These are phyloP conservation scores for Agrotis puta DNA, from an alignment of 2,888 invertebrate genomes.

Conservation along the genomic window DNA sequence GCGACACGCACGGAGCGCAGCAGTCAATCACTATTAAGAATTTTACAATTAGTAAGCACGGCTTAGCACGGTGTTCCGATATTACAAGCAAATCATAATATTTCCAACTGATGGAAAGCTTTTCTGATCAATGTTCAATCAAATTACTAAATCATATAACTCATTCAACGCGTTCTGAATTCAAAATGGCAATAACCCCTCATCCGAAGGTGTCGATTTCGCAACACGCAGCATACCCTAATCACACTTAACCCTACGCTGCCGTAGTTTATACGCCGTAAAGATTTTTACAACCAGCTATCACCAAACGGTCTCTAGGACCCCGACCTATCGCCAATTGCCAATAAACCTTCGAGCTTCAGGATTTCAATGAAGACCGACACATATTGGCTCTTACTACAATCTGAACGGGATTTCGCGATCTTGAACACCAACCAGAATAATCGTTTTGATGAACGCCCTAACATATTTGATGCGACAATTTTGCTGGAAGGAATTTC, in stretches of 20 bases:
- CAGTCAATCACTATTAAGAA: too few species aligned
- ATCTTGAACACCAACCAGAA: slow-evolving; percentile 47
- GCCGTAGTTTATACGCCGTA: slow-evolving; percentile 85
- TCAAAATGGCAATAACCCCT: slow-evolving; percentile 59
- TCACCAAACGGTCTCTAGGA: slow-evolving; percentile 71
- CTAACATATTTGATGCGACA: slow-evolving; percentile 60
- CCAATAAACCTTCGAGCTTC: slow-evolving; percentile 78
- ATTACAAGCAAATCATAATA: slow-evolving; percentile 1
- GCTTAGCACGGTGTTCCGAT: background rate
- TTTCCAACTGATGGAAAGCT: background rate
- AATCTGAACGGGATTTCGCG: slow-evolving; percentile 63
- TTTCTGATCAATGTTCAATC: background rate
- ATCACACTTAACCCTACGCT: slow-evolving; percentile 86
- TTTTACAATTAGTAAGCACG: background rate
- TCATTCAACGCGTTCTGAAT: slow-evolving; percentile 48
- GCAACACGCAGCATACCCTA: slow-evolving; percentile 72
- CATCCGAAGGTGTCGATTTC: slow-evolving; percentile 66
- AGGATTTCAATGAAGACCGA: slow-evolving; percentile 80
- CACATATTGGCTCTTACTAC: slow-evolving; percentile 66
- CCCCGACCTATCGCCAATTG: slow-evolving; percentile 72
- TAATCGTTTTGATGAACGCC: slow-evolving; percentile 67
- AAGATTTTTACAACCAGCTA: slow-evolving; percentile 86
- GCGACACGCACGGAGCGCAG: too few species aligned
- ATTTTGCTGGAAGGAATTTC: slow-evolving; percentile 55
- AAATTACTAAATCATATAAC: slow-evolving; percentile 28